A percentile compares a stretch with the other conserved stretches of the same genome.
phyloP scores from a whole-genome alignment of 2,797 vertebrate genomes.

The Masticophis lateralis region DNA sequence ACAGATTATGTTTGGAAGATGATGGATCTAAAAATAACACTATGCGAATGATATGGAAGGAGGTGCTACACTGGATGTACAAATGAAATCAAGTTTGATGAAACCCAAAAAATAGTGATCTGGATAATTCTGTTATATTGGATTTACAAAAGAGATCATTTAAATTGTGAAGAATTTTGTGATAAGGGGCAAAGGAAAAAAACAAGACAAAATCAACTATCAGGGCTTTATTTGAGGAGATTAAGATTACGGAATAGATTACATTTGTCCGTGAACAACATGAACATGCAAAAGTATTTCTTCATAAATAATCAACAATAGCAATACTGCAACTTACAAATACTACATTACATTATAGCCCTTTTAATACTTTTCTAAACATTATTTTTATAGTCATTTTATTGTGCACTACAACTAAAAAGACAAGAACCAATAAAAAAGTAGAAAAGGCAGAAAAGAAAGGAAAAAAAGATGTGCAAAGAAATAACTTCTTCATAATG shows the following conservation, averaged over 20 bases:
- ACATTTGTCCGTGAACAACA: conserved; percentile 6
- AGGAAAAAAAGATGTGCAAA: not conserved
- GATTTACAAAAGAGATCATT: not conserved
- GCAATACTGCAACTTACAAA: not conserved
- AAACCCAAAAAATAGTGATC: not conserved
- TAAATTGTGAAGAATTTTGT: not conserved
- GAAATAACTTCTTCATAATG: not conserved
- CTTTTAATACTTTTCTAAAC: not conserved
- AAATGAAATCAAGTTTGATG: not conserved
- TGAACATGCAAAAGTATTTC: conserved; percentile 22
- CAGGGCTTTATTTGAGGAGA: not conserved
- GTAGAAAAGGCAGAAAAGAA: not conserved
- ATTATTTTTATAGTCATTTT: not conserved
- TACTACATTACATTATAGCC: not conserved
- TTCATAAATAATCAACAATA: conserved; percentile 24
- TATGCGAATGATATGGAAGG: not conserved
- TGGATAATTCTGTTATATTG: not conserved
- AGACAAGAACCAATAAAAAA: not conserved
- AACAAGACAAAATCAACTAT: not conserved
- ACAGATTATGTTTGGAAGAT: not conserved
- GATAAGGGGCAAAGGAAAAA: not conserved
- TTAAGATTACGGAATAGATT: not conserved
- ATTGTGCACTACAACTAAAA: not conserved
- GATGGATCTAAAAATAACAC: not conserved
- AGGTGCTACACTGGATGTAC: not conserved